These are phyloP conservation scores for Pseudomyrmex dendroicus DNA, from an alignment of 1,140 invertebrate genomes.

Conservation along the genomic window DNA sequence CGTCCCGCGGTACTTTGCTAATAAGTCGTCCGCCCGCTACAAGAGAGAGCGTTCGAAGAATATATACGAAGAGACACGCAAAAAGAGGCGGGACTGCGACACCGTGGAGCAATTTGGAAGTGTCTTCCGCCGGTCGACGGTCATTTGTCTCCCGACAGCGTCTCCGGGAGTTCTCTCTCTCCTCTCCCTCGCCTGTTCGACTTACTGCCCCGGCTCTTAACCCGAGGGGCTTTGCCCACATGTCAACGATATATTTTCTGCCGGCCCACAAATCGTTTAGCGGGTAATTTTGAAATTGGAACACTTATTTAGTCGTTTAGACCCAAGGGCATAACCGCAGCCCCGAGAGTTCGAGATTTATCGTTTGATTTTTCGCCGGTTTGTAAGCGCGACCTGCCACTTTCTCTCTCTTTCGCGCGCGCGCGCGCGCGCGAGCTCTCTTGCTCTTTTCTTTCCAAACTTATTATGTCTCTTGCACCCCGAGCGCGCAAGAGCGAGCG, in stretches of 20 bases:
- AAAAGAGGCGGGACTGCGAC: slow-evolving; percentile 71
- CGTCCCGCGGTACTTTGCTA: slow-evolving; percentile 71
- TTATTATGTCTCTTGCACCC: neutral
- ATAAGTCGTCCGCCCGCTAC: slow-evolving; percentile 71
- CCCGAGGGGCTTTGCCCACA: slow-evolving; percentile 80
- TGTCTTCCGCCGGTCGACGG: slow-evolving; percentile 74
- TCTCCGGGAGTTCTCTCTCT: slow-evolving; percentile 66
- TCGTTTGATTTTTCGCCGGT: slow-evolving; percentile 72
- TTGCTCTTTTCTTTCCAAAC: slow-evolving; percentile 2
- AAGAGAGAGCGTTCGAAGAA: slow-evolving; percentile 61
- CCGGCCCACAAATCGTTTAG: slow-evolving; percentile 84
- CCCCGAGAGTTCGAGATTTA: slow-evolving; percentile 63
- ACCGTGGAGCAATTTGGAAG: slow-evolving; percentile 76
- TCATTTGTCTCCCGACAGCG: slow-evolving; percentile 77
- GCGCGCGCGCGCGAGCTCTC: slow-evolving; percentile 12
- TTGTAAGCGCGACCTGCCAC: slow-evolving; percentile 62
- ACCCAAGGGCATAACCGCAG: slow-evolving; percentile 78
- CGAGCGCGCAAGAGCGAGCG: slow-evolving; percentile 11
- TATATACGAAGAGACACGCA: slow-evolving; percentile 67
- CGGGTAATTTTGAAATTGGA: slow-evolving; percentile 85
- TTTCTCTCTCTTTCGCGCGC: neutral
- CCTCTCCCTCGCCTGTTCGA: slow-evolving; percentile 51
- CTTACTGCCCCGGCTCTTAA: slow-evolving; percentile 54
- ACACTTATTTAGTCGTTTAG: slow-evolving; percentile 85
- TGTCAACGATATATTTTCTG: slow-evolving; percentile 85